A percentile compares a stretch with the other conserved stretches of the same genome.
Evolutionary conservation across 2,888 invertebrate species (phyloP).

Genomic region (Blastobasis lacticolella): DNA sequence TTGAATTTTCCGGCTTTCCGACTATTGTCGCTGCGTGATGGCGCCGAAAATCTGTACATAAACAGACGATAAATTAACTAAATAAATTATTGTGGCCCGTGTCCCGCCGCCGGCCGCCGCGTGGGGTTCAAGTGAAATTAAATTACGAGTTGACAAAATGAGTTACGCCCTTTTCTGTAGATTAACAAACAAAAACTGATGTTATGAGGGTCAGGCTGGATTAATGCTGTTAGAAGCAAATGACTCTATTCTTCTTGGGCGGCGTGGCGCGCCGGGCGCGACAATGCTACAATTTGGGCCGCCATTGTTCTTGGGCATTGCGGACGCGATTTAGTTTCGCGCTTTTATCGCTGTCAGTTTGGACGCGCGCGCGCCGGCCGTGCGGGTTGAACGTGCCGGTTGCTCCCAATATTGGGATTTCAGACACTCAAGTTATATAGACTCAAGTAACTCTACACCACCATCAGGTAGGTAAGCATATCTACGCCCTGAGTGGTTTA

Average conservation of each 20-base stretch:
- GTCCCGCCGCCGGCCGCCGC: constrained; percentile 37
- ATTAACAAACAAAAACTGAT: constrained; percentile 74
- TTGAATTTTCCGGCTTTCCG: constrained; percentile 9
- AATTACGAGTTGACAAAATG: constrained; percentile 73
- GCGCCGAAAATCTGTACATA: constrained; percentile 35
- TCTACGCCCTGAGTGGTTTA: no score
- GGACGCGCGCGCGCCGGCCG: constrained; percentile 19
- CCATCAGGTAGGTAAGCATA: no score
- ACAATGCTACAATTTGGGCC: constrained; percentile 66
- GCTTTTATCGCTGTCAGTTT: constrained; percentile 60
- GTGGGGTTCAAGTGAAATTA: constrained; percentile 66
- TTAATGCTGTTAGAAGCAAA: constrained; percentile 70
- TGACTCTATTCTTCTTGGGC: constrained; percentile 66
- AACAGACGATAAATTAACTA: constrained; percentile 53
- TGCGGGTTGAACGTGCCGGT: constrained; percentile 18
- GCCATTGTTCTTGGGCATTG: constrained; percentile 63
- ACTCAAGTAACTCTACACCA: no score
- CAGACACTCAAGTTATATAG: no score
- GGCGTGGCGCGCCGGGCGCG: constrained; percentile 36
- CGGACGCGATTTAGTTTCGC: constrained; percentile 55
- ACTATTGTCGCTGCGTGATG: constrained; percentile 21
- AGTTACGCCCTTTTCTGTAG: constrained; percentile 73
- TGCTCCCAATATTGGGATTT: no score
- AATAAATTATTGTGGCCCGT: constrained; percentile 50
- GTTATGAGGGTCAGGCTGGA: constrained; percentile 63